Evolutionary conservation across 2,113 vertebrate species (phyloP), one percentile per base, ranked within the genome.

Genomic region (Zosterops pallidus): DNA sequence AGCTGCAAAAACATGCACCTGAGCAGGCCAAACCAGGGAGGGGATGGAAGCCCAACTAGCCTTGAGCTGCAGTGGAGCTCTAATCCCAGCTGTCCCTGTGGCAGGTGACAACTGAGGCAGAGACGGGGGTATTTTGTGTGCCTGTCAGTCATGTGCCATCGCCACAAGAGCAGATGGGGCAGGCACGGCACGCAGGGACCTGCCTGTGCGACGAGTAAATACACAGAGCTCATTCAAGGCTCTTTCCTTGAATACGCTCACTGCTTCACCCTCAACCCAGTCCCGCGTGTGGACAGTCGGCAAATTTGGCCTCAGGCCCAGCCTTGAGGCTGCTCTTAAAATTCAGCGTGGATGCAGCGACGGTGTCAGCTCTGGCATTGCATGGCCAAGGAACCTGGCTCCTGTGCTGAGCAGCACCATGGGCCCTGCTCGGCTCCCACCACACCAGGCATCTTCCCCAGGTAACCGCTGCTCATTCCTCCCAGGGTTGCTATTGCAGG

Each of bases 321-420:
- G 96, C 95, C 96, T 97, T 77, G 86, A 95, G 95, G 96, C 95
- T 93, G 92, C 94, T 95, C 88, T 97, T 94, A 86, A 95, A 92
- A 97, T 96, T 96, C 96, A 96, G 88, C 3, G 50, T 55, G 0
- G 90, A 19, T 72, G 85, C 90, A 50, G 81, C 0, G 5, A 19
- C 39, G 4, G 87, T 2, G 33, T 85, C 55, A 33, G 79, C 59
- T 21, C 14, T 7, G 75, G 83, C 90, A 5, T 3, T 0, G 39
- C 76, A 1, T 2, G 65, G 83, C 77, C 39, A 77, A 4, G 69
- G 70, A n/a, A 4, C 14, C 8, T 0, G 0, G 46, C n/a, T 55
- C 60, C 68, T 0, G 3, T 0, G 1, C 47, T 0, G 41, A 28
- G 83, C 11, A 0, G 72, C 57, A 2, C 42, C 0, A 4, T 4